phyloP scores from a whole-genome alignment of 2,113 vertebrate genomes.

The Ceratotherium simum region DNA sequence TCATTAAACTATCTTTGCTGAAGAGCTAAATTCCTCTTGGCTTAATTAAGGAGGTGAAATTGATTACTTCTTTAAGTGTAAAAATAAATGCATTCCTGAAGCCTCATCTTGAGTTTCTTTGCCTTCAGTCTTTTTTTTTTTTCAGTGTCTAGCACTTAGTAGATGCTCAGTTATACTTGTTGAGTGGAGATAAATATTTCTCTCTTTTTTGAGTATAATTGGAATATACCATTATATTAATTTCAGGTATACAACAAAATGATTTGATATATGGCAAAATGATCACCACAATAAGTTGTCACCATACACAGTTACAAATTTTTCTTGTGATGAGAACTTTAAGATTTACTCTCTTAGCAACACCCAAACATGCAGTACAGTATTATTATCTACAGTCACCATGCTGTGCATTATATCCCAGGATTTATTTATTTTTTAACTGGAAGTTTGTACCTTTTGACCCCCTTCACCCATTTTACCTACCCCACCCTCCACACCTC shows the following conservation, averaged over 20 bases:
- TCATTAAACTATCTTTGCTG: not conserved
- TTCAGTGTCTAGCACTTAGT: not conserved
- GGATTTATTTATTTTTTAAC: not conserved
- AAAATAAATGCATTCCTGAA: not conserved
- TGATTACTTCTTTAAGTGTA: not conserved
- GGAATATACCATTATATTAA: not conserved
- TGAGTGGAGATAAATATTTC: not conserved
- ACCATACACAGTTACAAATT: not conserved
- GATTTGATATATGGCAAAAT: not conserved
- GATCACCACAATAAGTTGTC: not conserved
- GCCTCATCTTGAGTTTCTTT: not conserved
- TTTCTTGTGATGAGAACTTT: not conserved
- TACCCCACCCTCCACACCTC: not conserved
- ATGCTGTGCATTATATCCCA: not conserved
- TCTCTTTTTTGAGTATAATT: not conserved
- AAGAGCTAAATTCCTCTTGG: not conserved
- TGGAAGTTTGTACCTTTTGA: not conserved
- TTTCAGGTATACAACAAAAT: not conserved
- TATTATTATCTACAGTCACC: not conserved
- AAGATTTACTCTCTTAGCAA: not conserved
- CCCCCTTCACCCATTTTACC: not conserved
- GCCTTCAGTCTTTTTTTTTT: not conserved
- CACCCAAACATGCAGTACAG: too few relatives aligned
- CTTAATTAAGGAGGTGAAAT: not conserved
- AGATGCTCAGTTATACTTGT: not conserved